Evolutionary conservation across 2,888 invertebrate genomes (phyloP).

Genomic region (Anorthoa munda): DNA sequence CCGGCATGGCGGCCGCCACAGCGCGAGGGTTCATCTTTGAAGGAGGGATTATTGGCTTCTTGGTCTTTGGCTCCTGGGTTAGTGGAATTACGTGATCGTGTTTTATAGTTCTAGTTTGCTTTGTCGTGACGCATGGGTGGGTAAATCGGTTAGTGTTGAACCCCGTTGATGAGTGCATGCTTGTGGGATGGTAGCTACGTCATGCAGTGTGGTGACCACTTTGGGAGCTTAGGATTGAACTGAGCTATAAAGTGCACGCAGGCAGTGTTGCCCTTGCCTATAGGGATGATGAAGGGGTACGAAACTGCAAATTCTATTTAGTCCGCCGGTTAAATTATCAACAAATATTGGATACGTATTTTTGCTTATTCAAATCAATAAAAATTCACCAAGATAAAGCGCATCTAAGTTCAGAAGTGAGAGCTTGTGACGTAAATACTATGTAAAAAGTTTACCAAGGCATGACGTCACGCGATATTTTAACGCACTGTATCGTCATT

Average conservation of each 20-base stretch:
- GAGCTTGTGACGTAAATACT: too few relatives aligned
- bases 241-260: neutral
- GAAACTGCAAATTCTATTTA: too few relatives aligned
- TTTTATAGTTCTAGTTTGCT: conserved; percentile 33
- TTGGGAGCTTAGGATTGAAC: neutral
- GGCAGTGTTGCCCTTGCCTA: neutral
- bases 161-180: conserved; percentile 43
- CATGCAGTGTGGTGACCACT: conserved; percentile 32
- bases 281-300: too few relatives aligned
- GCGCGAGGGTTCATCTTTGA: conserved; percentile 85
- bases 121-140: conserved; percentile 33
- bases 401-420: too few relatives aligned
- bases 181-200: conserved; percentile 4
- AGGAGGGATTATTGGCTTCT: conserved; percentile 89
- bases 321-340: too few relatives aligned
- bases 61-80: conserved; percentile 84
- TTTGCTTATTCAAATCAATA: too few relatives aligned
- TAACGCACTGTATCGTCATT: too few relatives aligned
- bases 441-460: too few relatives aligned
- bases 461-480: too few relatives aligned
- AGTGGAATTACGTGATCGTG: conserved; percentile 42
- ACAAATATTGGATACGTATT: too few relatives aligned
- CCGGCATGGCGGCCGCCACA: conserved; percentile 87
- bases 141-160: conserved; percentile 39
- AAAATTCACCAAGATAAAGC: too few relatives aligned